These are phyloP conservation scores for Drosophila picticornis DNA, from an alignment of 2,888 invertebrate genomes.

Conservation along the genomic window DNA sequence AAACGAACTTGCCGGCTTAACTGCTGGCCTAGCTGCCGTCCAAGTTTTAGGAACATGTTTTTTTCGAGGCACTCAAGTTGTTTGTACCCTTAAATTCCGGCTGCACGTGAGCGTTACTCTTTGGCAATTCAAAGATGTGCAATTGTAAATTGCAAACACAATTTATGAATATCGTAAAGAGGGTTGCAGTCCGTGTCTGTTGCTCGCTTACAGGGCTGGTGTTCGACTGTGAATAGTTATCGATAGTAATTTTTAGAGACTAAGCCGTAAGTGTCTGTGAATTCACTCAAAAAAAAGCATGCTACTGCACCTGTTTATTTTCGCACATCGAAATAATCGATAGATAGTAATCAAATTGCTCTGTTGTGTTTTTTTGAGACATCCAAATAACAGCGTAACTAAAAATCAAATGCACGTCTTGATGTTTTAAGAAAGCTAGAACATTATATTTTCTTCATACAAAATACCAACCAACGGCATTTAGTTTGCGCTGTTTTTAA, in stretches of 20 bases:
- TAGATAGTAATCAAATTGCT: not conserved
- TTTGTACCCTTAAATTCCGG: conserved; percentile 23
- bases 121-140: conserved; percentile 13
- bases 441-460: not conserved
- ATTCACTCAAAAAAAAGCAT: not conserved
- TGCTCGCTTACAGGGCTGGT: not conserved
- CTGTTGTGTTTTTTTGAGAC: not conserved
- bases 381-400: not conserved
- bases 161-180: conserved; percentile 25
- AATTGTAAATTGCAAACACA: conserved; percentile 29
- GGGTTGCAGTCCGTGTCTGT: conserved; percentile 21
- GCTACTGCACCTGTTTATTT: not conserved
- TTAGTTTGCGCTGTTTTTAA: not conserved
- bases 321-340: not conserved
- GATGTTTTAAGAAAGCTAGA: not conserved
- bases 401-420: not conserved
- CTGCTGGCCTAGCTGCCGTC: conserved; percentile 49
- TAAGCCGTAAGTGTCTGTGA: not conserved
- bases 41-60: conserved; percentile 69
- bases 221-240: conserved; percentile 6
- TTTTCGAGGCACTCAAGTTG: not conserved
- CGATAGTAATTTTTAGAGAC: conserved; percentile 9
- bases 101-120: not conserved
- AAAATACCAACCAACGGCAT: not conserved
- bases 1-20: conserved; percentile 48